Conservation (phyloP, 2,113 vertebrate species). For the Podilymbus podiceps region DNA sequence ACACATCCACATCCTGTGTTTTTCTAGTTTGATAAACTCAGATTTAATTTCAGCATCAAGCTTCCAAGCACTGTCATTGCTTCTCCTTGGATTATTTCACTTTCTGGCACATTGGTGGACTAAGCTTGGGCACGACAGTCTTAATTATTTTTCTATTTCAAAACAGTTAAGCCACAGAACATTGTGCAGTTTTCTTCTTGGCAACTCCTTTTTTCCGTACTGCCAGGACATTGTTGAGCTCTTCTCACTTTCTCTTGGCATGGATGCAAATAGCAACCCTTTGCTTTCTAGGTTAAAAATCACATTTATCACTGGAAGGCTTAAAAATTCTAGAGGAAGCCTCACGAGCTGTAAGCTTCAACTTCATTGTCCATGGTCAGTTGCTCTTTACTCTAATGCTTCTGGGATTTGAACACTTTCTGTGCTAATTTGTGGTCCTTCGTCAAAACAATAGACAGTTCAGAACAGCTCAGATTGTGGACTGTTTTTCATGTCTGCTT, state of each 20-base stretch:
- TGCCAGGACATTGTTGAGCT: background rate
- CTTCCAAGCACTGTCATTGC: background rate
- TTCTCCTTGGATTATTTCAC: background rate
- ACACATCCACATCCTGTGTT: background rate
- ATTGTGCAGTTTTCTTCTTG: background rate
- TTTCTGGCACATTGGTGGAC: background rate
- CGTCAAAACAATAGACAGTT: background rate
- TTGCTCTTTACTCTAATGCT: background rate
- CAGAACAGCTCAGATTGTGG: background rate
- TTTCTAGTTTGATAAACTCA: background rate
- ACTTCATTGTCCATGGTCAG: background rate
- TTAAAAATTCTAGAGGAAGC: background rate
- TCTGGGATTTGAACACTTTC: background rate
- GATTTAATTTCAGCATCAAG: background rate
- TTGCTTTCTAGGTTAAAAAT: background rate
- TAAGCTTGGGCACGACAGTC: background rate
- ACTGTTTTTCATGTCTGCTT: background rate
- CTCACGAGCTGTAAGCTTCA: background rate
- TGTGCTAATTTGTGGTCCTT: background rate
- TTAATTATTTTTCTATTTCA: background rate
- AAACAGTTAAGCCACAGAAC: background rate
- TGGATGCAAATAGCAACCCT: background rate
- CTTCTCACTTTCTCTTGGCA: background rate
- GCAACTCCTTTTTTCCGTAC: background rate
- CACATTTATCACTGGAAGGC: background rate